Base-by-base conservation (phyloP, 92 coral and sea anemone genomes). In the Porites rus region DNA sequence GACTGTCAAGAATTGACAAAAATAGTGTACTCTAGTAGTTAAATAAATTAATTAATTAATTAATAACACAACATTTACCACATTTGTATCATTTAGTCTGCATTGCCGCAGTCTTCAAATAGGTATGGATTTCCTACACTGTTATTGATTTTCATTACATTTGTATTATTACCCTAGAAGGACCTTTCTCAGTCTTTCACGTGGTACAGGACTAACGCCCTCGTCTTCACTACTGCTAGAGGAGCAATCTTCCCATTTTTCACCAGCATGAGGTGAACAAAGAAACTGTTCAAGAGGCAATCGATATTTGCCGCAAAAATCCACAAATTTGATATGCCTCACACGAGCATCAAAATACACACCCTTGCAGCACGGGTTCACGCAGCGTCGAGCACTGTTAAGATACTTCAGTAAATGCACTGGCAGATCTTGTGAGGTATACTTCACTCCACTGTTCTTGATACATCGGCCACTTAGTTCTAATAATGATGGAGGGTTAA, bases 221-320 rank as follows among this genome's bases (percentile, higher is more conserved):
- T 94, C 98, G 65, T 94, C 98, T 69, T 93, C 95, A 80, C 98
- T 93, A 24, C 91, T 87, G n/a, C 95, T 90, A 17, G 95, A 89
- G 25, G 77, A 62, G 11, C 77, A 82, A 31, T 97, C 99, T 84
- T 96, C 98, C 93, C 96, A 93, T 19, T 91, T 87, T 31, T 97
- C 95, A 81, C 92, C 96, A 22, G 89, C 96, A 87, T 97, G 99
- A 3, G 99, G 98, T 50, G 99, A 97, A 50, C 99, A 97, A 21
- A 97, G 94, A 85, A 90, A 97, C 79, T 97, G 99, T 83, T 97
- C 99, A 69, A 97, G 90, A 18, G 99, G 99, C 50, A 97, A 90
- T 7, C 99, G 92, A 84, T 97, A 97, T 71, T 97, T 97, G 51
- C 99, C 99, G 64, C 99, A 97, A 74, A 97, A 97, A 84, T 97